Evolutionary conservation across 2,888 invertebrate genomes (phyloP), one percentile per base, ranked within the genome.

Genomic region (Andrena chrysosceles): DNA sequence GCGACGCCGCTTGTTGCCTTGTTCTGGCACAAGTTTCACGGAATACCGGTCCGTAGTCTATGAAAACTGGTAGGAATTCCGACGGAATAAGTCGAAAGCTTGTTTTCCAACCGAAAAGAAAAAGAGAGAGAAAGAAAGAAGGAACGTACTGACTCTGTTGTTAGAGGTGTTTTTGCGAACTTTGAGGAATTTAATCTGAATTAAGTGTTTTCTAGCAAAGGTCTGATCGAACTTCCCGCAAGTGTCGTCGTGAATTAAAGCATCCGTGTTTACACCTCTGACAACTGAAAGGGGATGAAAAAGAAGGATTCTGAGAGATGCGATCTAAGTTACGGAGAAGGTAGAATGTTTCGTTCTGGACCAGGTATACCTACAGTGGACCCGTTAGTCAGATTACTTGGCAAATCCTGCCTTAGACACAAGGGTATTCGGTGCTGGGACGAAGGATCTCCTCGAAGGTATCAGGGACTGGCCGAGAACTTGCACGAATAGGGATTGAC

Each of bases 361-460:
- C 1, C 10, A 10, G 42, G 8, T 56, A 56, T 42, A n/a, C n/a
- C n/a, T n/a, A 29, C 35, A 59, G 42, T 8, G 42, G 42, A 42
- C 56, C 54, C 26, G 35, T 59, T 59, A 69, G 69, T 42, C 29
- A 54, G 69, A 69, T 69, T 69, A 69, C 56, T 42, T 69, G 26
- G 42, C 56, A 59, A 54, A 69, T 69, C 69, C 56, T 59, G 56
- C 56, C 56, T 42, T 56, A 42, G 56, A 69, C 42, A 23, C 42
- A 20, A 42, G 69, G 69, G 56, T 33, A 69, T 69, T 69, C 35
- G 26, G 56, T 29, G 29, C 56, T 69, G 42, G 56, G 26, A 20
- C 56, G 23, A 23, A 8, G 68, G 31, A 33, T 68, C 68, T 56
- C 33, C 20, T 59, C 56, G 6, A 42, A 56, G 56, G 69, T 56